Percentiles rank a stretch among this genome's conserved stretches.
phyloP scores from a whole-genome alignment of 2,797 vertebrate species.

The Buceros bicornis region DNA sequence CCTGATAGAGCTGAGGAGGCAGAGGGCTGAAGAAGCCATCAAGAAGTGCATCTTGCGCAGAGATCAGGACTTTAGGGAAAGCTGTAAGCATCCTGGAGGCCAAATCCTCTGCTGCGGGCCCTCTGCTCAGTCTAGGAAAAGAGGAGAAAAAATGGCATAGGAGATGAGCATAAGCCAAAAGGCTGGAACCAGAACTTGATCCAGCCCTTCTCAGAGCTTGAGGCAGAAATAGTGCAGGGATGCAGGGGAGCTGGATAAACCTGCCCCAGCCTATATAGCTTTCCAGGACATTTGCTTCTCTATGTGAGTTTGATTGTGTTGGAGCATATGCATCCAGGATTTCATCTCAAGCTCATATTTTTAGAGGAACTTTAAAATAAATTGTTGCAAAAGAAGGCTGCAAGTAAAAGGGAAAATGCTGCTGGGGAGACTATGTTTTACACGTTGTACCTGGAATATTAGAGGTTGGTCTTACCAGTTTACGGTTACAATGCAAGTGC shows the following conservation, averaged over 20 bases:
- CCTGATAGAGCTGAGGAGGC: slow-evolving; percentile 85
- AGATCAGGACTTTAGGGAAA: slow-evolving; percentile 82
- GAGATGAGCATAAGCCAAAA: background rate
- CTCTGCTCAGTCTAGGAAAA: slow-evolving; percentile 83
- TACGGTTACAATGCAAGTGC: background rate
- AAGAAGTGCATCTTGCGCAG: slow-evolving; percentile 81
- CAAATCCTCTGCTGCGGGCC: slow-evolving; percentile 88
- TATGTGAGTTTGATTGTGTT: background rate
- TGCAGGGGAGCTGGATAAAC: background rate
- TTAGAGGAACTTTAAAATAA: background rate
- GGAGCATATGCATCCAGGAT: background rate
- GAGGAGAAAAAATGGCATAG: background rate
- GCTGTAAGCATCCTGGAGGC: slow-evolving; percentile 85
- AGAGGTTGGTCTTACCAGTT: background rate
- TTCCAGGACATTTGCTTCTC: background rate
- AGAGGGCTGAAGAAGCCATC: slow-evolving; percentile 89
- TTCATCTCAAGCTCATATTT: background rate
- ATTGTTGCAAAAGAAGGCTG: background rate
- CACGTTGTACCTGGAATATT: background rate
- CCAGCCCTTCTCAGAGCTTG: background rate
- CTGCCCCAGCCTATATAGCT: background rate
- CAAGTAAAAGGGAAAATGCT: background rate
- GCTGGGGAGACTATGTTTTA: background rate
- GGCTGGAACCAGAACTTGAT: background rate
- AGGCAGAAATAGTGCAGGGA: background rate